These are phyloP conservation scores for Argyresthia albistria DNA, from an alignment of 2,888 invertebrate genomes.

Conservation along the genomic window DNA sequence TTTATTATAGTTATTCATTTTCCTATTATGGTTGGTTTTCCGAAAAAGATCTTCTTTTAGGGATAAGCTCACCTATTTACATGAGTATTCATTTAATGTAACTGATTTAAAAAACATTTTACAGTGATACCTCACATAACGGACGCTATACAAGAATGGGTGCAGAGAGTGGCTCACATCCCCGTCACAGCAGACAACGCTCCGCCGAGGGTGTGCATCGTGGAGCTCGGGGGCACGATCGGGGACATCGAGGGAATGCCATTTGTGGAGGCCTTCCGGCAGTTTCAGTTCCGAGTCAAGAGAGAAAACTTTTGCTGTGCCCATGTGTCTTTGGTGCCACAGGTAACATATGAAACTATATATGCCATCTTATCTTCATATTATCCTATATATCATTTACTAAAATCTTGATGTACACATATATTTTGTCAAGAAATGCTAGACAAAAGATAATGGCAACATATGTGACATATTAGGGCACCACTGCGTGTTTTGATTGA, in stretches of 20 bases:
- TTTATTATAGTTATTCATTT: too few species aligned
- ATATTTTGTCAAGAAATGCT: too few species aligned
- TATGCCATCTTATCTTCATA: too few species aligned
- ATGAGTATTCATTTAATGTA: too few species aligned
- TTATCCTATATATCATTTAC: too few species aligned
- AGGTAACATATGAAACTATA: constrained; percentile 63
- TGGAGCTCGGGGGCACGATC: constrained; percentile 97
- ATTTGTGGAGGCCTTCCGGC: constrained; percentile 98
- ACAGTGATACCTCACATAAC: constrained; percentile 98
- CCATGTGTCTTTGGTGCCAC: constrained; percentile 96
- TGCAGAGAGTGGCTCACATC: constrained; percentile 89
- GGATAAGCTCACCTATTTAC: too few species aligned
- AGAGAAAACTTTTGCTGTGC: constrained; percentile 96
- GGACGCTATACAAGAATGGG: constrained; percentile 99
- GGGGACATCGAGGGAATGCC: constrained; percentile 99
- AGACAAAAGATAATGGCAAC: too few species aligned
- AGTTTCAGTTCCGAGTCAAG: constrained; percentile 95
- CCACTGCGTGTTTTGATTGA: too few species aligned
- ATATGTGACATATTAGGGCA: too few species aligned
- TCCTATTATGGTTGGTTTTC: too few species aligned
- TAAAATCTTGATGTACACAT: too few species aligned
- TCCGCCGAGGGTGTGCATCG: constrained; percentile 85
- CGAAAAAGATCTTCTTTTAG: too few species aligned
- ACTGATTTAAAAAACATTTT: not conserved
- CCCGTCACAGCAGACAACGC: constrained; percentile 83